Conservation (phyloP, 2,888 invertebrate genomes). For the Drosophila lutescens region DNA sequence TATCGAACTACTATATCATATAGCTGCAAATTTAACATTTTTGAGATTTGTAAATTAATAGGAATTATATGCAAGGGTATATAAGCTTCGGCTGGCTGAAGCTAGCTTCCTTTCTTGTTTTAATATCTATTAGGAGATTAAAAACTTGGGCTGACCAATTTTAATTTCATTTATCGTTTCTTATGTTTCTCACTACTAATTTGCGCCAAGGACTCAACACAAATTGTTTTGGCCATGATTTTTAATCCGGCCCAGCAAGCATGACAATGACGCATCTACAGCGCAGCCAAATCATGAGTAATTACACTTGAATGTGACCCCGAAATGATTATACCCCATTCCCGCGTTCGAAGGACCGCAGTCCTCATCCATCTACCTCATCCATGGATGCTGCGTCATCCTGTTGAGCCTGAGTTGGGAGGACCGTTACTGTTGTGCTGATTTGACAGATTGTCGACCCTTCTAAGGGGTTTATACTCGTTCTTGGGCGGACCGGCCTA, state of each 20-base stretch:
- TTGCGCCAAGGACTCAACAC: background rate
- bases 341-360: constrained; percentile 3
- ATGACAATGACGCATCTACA: constrained; percentile 31
- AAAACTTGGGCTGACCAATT: background rate
- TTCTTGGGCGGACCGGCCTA: constrained; percentile 9
- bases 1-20: too few relatives aligned
- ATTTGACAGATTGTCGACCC: constrained; percentile 64
- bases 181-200: constrained; percentile 4
- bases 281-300: constrained; percentile 44
- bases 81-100: too few relatives aligned
- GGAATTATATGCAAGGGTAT: too few relatives aligned
- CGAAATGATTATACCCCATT: constrained; percentile 38
- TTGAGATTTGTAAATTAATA: too few relatives aligned
- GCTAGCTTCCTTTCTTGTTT: too few relatives aligned
- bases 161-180: background rate
- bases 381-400: constrained; percentile 56
- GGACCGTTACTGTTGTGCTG: constrained; percentile 51
- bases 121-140: background rate
- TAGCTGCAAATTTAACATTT: too few relatives aligned
- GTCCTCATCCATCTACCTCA: constrained; percentile 26
- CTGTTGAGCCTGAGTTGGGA: constrained; percentile 31
- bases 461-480: constrained; percentile 1
- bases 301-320: constrained; percentile 52
- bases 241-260: constrained; percentile 8
- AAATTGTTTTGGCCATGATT: constrained; percentile 10